phyloP scores from a whole-genome alignment of 2,888 invertebrate species.

The Corythucha ciliata region DNA sequence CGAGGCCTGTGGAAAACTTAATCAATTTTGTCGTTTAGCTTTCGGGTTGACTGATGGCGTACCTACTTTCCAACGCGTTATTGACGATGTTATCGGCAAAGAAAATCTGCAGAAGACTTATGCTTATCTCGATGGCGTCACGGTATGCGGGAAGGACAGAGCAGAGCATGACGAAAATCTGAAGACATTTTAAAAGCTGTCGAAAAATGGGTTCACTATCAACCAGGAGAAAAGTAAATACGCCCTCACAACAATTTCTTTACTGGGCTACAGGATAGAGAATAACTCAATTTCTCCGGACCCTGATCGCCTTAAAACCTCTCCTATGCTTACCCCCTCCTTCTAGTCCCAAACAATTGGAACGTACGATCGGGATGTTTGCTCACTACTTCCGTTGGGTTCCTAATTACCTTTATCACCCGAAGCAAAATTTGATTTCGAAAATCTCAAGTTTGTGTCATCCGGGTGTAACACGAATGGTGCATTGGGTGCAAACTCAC shows the following conservation, averaged over 20 bases:
- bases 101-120: not conserved
- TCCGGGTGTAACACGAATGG: no score
- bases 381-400: no score
- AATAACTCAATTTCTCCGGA: conserved; percentile 10
- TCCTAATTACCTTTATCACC: no score
- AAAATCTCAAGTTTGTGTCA: no score
- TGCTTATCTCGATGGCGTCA: conserved; percentile 18
- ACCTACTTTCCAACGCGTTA: conserved; percentile 2
- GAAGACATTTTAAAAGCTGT: conserved; percentile 2
- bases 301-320: conserved; percentile 3
- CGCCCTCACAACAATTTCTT: conserved; percentile 1
- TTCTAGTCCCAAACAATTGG: no score
- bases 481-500: no score
- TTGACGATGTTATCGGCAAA: not conserved
- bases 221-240: conserved; percentile 3
- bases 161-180: conserved; percentile 25
- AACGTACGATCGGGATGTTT: no score
- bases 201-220: not conserved
- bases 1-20: no score
- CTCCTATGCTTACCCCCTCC: no score
- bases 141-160: conserved; percentile 24
- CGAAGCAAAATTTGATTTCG: no score
- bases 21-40: no score
- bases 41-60: no score
- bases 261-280: conserved; percentile 9